A percentile compares a stretch with the other conserved stretches of the same genome.
These are phyloP conservation scores for Epinotia demarniana DNA, from an alignment of 2,888 invertebrate species.

Conservation along the genomic window DNA sequence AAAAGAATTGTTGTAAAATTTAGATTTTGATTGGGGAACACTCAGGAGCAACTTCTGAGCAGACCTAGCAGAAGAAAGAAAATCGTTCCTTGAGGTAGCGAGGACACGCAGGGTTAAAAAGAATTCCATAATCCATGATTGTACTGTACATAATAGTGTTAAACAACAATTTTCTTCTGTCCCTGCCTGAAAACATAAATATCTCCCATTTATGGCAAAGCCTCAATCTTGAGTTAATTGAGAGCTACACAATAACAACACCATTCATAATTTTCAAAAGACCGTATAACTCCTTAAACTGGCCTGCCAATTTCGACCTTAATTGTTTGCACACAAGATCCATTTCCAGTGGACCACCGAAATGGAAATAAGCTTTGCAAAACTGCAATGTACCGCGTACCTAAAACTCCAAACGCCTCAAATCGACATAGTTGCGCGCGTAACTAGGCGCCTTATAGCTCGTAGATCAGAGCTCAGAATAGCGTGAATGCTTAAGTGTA, in stretches of 20 bases:
- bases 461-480: neutral
- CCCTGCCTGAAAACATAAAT: neutral
- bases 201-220: neutral
- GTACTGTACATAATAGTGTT: neutral
- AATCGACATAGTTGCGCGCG: neutral
- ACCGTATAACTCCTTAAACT: neutral
- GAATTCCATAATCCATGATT: too few relatives aligned
- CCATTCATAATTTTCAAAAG: neutral
- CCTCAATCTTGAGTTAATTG: conserved; percentile 2
- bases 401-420: neutral
- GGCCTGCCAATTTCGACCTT: neutral
- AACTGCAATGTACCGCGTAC: neutral
- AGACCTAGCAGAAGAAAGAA: too few relatives aligned
- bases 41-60: too few relatives aligned
- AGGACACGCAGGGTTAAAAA: too few relatives aligned
- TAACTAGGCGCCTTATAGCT: neutral
- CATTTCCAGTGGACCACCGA: neutral
- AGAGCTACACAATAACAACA: conserved; percentile 1
- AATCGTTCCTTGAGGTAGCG: too few relatives aligned
- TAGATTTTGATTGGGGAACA: too few relatives aligned
- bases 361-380: neutral
- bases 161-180: neutral
- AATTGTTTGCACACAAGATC: neutral
- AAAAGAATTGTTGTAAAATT: too few relatives aligned
- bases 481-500: neutral